These are phyloP conservation scores for Psophia crepitans DNA, from an alignment of 2,113 vertebrate genomes.

Conservation along the genomic window DNA sequence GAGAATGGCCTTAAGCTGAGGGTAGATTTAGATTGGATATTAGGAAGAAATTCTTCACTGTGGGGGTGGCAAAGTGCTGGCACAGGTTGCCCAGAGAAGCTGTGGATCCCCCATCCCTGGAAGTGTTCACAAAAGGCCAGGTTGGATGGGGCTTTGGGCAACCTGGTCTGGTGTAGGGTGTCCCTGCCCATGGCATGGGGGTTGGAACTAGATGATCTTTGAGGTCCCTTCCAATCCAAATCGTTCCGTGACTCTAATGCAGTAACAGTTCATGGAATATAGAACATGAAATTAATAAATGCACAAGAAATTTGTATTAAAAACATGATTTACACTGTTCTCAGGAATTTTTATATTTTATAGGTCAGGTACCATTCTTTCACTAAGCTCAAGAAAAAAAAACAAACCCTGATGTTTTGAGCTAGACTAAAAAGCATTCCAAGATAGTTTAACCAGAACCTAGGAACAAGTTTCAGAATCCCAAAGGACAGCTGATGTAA, in stretches of 20 bases:
- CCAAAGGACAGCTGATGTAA: background rate
- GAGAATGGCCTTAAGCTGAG: no score
- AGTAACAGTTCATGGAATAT: background rate
- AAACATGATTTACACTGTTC: background rate
- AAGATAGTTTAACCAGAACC: background rate
- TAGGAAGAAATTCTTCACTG: no score
- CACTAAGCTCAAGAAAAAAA: background rate
- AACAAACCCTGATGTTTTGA: background rate
- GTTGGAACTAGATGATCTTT: no score
- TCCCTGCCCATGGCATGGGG: no score
- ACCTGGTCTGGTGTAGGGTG: no score
- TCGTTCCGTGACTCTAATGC: background rate
- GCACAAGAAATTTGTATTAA: background rate
- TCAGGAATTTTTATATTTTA: background rate
- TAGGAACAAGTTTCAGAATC: background rate
- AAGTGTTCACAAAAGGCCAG: no score
- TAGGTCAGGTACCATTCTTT: background rate
- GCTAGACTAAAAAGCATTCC: background rate
- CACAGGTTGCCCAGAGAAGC: no score
- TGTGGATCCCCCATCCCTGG: no score
- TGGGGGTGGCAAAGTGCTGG: no score
- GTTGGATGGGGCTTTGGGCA: no score
- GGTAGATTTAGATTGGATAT: no score
- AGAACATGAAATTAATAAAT: background rate
- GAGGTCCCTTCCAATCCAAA: no score